Percentiles rank a stretch among this genome's conserved stretches.
phyloP scores from a whole-genome alignment of 2,113 vertebrate genomes.

The Rousettus leschenaultii region DNA sequence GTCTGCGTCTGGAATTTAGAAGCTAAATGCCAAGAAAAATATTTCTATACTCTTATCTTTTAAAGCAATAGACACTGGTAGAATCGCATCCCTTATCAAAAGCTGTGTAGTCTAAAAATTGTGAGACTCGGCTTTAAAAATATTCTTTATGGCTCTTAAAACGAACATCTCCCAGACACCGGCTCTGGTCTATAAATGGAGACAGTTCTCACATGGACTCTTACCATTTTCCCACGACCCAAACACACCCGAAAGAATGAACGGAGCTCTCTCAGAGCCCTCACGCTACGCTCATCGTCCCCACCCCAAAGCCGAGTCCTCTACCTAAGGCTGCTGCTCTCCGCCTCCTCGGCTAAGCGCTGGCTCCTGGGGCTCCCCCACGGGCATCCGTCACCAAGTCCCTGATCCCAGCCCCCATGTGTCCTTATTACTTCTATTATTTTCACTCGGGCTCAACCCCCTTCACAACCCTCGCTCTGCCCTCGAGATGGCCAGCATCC shows the following conservation, averaged over 20 bases:
- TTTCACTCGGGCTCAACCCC: not conserved
- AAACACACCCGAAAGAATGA: not conserved
- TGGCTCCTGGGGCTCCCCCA: not conserved
- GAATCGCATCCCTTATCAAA: not conserved
- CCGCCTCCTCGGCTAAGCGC: accelerated
- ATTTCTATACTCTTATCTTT: not conserved
- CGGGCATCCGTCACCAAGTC: accelerated
- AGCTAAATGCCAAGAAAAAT: not conserved
- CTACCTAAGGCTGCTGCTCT: not conserved
- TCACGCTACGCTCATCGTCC: not conserved
- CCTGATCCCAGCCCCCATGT: not conserved
- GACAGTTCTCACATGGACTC: not conserved
- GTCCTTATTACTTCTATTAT: not conserved
- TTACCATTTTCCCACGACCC: not conserved
- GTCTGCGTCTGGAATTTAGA: not conserved
- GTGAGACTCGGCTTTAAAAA: not conserved
- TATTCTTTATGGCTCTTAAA: not conserved
- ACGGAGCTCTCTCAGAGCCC: not conserved
- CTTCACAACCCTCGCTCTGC: not conserved
- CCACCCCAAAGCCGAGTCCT: not conserved
- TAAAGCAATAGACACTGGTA: not conserved
- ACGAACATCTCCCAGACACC: not conserved
- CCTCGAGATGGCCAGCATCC: not conserved
- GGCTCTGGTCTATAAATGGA: not conserved
- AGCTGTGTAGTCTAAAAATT: not conserved